A percentile compares a stretch with the other conserved stretches of the same genome.
Conservation (phyloP, 2,113 vertebrate species). For the Peromyscus leucopus region DNA sequence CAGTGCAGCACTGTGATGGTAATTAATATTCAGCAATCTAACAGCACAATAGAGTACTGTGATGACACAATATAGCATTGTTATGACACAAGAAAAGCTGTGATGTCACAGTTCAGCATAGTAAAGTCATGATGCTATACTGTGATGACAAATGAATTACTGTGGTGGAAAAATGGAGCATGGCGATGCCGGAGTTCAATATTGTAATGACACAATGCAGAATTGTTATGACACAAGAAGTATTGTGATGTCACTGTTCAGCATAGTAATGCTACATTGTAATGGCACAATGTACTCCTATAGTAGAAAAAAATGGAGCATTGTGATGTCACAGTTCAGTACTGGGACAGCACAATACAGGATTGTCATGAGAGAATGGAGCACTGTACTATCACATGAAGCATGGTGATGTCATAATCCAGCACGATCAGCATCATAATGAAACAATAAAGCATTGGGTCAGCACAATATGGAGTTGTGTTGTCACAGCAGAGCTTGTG, state of each 20-base stretch:
- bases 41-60: background rate
- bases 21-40: background rate
- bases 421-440: background rate
- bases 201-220: no score
- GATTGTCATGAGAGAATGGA: background rate
- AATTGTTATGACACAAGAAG: background rate
- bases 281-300: background rate
- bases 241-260: background rate
- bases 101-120: no score
- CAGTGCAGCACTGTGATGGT: background rate
- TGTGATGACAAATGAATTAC: no score
- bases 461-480: background rate
- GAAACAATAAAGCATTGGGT: background rate
- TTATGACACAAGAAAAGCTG: no score
- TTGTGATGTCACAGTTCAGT: background rate
- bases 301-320: no score
- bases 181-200: no score
- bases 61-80: background rate
- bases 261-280: background rate
- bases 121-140: no score
- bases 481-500: background rate
- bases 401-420: background rate
- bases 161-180: no score
- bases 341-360: background rate
- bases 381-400: background rate